Percentiles rank a stretch among this genome's conserved stretches.
Conservation (phyloP, 2,888 invertebrate genomes). For the Archips xylosteana region DNA sequence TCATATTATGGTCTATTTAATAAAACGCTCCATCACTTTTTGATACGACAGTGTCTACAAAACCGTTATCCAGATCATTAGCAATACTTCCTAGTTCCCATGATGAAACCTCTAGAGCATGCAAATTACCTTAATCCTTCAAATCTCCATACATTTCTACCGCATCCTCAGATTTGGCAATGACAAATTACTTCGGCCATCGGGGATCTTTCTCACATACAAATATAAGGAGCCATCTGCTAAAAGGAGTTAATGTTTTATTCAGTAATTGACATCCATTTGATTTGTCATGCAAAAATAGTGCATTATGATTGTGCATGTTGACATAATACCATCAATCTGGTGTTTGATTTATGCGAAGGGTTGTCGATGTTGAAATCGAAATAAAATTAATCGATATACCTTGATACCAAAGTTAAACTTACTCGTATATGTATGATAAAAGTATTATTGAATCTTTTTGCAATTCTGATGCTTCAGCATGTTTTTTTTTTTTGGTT, state of each 20-base stretch:
- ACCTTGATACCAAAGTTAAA: no score
- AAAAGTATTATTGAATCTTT: no score
- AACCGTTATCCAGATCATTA: constrained; percentile 33
- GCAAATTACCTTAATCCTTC: constrained; percentile 63
- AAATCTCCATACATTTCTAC: constrained; percentile 62
- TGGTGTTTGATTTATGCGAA: constrained; percentile 74
- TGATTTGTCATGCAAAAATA: constrained; percentile 79
- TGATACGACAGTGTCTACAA: neutral
- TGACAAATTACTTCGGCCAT: constrained; percentile 71
- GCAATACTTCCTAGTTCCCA: constrained; percentile 46
- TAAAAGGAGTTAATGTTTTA: constrained; percentile 70
- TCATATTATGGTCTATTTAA: no score
- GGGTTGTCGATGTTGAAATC: constrained; percentile 49
- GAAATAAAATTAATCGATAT: constrained; percentile 33
- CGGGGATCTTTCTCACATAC: constrained; percentile 69
- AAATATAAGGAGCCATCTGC: constrained; percentile 64
- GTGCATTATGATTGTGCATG: constrained; percentile 75
- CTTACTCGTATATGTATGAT: no score
- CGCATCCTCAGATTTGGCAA: constrained; percentile 65
- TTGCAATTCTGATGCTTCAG: no score
- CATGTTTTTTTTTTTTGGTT: no score
- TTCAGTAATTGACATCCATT: constrained; percentile 78
- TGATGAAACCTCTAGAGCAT: constrained; percentile 50
- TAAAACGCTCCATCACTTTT: neutral
- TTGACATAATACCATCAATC: constrained; percentile 85